A percentile compares a stretch with the other conserved stretches of the same genome.
phyloP scores from a whole-genome alignment of 2,113 vertebrate species.

The Tauraco erythrolophus region DNA sequence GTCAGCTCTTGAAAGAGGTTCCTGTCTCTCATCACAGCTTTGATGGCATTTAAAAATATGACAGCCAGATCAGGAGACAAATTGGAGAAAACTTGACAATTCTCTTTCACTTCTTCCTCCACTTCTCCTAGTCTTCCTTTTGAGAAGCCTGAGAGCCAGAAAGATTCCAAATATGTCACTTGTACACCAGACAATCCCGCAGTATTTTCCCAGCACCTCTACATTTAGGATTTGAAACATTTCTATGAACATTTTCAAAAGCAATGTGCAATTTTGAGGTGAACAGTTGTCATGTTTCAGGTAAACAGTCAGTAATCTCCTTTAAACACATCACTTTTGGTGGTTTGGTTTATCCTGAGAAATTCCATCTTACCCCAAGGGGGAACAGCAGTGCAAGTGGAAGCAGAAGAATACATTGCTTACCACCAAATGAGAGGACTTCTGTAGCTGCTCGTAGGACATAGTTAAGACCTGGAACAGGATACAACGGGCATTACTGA shows the following conservation, averaged over 20 bases:
- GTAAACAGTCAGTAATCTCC: not conserved
- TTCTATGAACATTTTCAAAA: not conserved
- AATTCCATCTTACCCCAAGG: not conserved
- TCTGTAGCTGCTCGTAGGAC: no score
- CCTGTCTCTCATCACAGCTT: not conserved
- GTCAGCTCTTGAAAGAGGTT: not conserved
- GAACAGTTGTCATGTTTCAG: accelerated
- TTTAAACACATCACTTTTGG: accelerated
- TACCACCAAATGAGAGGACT: no score
- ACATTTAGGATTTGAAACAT: not conserved
- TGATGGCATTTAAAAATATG: not conserved
- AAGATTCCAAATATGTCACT: not conserved
- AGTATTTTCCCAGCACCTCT: not conserved
- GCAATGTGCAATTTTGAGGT: accelerated
- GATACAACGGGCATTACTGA: not conserved
- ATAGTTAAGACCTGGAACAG: slow-evolving; percentile 27
- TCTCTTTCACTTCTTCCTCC: not conserved
- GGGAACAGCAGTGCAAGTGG: accelerated
- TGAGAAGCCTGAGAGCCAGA: not conserved
- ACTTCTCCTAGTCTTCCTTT: accelerated
- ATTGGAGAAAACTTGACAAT: accelerated
- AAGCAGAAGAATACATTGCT: not conserved
- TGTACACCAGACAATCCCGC: not conserved
- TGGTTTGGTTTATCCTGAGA: not conserved
- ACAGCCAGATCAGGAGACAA: not conserved